Evolutionary conservation across 2,797 vertebrate species (phyloP), one percentile per base, ranked within the genome.

Genomic region (Cynopterus sphinx): DNA sequence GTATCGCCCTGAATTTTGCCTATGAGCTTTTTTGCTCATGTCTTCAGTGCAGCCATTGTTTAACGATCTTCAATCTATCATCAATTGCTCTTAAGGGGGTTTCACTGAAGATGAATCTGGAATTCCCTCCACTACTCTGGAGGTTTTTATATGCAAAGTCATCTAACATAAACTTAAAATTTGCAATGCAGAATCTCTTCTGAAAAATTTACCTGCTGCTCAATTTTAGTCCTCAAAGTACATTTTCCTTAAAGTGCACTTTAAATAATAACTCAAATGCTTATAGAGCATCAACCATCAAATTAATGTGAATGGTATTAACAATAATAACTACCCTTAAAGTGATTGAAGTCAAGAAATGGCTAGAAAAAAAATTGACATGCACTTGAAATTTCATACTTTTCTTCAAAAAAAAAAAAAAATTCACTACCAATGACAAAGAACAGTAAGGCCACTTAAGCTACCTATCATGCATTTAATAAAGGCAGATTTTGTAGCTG

Each of bases 331-430:
- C 84, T 96, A 77, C 33, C 22, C 84, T 87, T 83, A 68, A 95
- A 88, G 3, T 88, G 61, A 94, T 13, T 90, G 22, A 93, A 86
- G 33, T 71, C 33, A 78, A 93, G 57, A 95, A 96, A 94, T 26
- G 92, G 63, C 43, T 36, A 51, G 91, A 83, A 26, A 92, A 83
- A 26, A 33, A 84, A 51, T 73, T 95, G 90, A 92, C 53, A 75
- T 33, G 22, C 46, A 41, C 46, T 90, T 26, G 33, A 55, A 96
- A 95, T 92, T 96, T 85, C 83, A 46, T 93, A 90, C 46, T 97
- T 97, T 94, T 94, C 91, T 88, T 89, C 73, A 97, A 51, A 90
- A 94, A 97, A 96, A 90, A 97, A 51, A 92, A 93, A 97, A 96
- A 90, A 95, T 94, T 95, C 43, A 36, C 84, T 93, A 33, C 65